Evolutionary conservation across 2,113 vertebrate species (phyloP).

Genomic region (Dromiciops gliroides): DNA sequence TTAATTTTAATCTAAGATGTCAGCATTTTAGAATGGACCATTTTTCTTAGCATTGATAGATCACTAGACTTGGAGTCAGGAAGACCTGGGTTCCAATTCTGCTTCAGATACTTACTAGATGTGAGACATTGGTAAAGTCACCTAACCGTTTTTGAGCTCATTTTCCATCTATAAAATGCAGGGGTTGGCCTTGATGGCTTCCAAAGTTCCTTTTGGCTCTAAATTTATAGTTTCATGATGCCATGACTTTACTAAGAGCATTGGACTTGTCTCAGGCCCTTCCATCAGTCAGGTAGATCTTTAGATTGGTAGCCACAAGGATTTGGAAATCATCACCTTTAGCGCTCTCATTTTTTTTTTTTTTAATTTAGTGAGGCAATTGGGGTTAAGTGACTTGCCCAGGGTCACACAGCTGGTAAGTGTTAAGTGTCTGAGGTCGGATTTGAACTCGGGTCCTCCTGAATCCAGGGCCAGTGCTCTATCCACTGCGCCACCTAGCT

Average conservation of each 20-base stretch:
- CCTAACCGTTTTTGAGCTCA: neutral
- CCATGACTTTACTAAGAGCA: neutral
- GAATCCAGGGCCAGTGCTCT: too few relatives aligned
- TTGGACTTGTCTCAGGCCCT: neutral
- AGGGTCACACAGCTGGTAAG: too few relatives aligned
- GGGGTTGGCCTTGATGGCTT: neutral
- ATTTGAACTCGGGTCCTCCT: too few relatives aligned
- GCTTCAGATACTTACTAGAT: neutral
- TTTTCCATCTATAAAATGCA: neutral
- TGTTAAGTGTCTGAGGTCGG: too few relatives aligned
- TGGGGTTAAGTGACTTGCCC: too few relatives aligned
- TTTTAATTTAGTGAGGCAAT: too few relatives aligned
- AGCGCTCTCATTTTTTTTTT: too few relatives aligned
- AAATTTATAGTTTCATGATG: neutral
- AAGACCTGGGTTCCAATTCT: neutral
- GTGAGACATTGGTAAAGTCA: neutral
- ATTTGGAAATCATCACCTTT: neutral
- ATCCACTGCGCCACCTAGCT: too few relatives aligned
- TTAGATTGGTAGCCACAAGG: neutral
- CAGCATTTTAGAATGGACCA: neutral
- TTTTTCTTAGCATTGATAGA: neutral
- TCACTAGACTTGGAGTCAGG: neutral
- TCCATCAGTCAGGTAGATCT: neutral
- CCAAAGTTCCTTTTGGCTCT: neutral
- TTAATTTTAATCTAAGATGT: neutral